Percentiles rank a stretch among this genome's conserved stretches.
Evolutionary conservation across 2,888 invertebrate species (phyloP).

Genomic region (Patella caerulea): DNA sequence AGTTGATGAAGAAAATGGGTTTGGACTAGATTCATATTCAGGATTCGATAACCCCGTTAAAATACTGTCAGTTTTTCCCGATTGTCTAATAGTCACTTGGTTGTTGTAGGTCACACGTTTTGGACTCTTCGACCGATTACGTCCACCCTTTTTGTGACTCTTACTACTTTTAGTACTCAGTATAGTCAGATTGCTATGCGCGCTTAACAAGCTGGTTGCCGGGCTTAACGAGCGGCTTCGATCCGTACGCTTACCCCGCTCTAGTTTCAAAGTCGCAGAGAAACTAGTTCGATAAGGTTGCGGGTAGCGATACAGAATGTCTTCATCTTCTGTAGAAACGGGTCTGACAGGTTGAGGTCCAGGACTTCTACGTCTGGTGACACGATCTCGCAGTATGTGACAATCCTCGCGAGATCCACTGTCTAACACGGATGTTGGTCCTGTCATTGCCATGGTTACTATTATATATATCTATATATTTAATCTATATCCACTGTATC

Average conservation of each 20-base stretch:
- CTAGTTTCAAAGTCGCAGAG: constrained; percentile 61
- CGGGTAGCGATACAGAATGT: constrained; percentile 49
- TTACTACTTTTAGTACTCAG: constrained; percentile 1
- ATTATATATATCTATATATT: background rate
- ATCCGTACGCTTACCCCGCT: constrained; percentile 44
- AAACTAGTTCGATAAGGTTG: constrained; percentile 68
- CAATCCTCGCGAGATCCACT: constrained; percentile 40
- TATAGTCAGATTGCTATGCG: constrained; percentile 26
- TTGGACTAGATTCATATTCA: constrained; percentile 33
- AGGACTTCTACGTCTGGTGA: constrained; percentile 57
- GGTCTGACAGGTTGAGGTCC: constrained; percentile 25
- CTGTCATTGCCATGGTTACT: constrained; percentile 52
- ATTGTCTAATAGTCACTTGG: constrained; percentile 57
- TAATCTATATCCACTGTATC: background rate
- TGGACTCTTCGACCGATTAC: constrained; percentile 53
- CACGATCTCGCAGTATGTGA: constrained; percentile 47
- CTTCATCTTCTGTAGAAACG: constrained; percentile 36
- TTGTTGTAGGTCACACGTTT: constrained; percentile 63
- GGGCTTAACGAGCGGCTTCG: constrained; percentile 59
- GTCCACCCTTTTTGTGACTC: constrained; percentile 18
- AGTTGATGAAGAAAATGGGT: constrained; percentile 10
- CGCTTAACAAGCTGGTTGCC: constrained; percentile 49
- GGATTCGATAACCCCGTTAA: constrained; percentile 49
- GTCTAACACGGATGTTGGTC: constrained; percentile 60
- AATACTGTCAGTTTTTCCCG: constrained; percentile 46